These are phyloP conservation scores for Apostichopus parvimensis DNA, from an alignment of 35 echinoderm and acorn worm genomes.

Conservation along the genomic window DNA sequence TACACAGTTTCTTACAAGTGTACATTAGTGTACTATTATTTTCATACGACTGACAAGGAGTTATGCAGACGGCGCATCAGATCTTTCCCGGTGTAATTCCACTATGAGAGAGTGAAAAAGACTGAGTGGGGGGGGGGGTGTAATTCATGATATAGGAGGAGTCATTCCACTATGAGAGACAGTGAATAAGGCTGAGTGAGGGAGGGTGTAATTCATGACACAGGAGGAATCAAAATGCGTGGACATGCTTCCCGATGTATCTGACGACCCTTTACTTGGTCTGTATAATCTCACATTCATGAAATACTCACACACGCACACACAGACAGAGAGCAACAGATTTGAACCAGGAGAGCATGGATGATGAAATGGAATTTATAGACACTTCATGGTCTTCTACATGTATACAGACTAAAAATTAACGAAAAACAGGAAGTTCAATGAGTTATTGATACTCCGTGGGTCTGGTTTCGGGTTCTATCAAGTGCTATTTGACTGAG, in stretches of 20 bases:
- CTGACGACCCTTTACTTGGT: background rate
- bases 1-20: slow-evolving; percentile 8
- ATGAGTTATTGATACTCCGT: too few species aligned
- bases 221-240: background rate
- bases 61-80: background rate
- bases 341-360: too few species aligned
- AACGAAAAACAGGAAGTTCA: too few species aligned
- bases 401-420: too few species aligned
- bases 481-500: too few species aligned
- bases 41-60: background rate
- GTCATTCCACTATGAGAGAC: background rate
- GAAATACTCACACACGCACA: too few species aligned
- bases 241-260: background rate
- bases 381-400: too few species aligned
- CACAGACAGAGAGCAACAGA: too few species aligned
- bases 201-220: background rate
- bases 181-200: background rate
- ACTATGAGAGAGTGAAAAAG: background rate
- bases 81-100: too few species aligned
- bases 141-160: background rate
- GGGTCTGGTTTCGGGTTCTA: too few species aligned
- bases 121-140: background rate
- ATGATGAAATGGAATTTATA: too few species aligned
- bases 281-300: too few species aligned
- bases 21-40: background rate